Conservation (phyloP, 2,113 vertebrate species). For the Nerophis lumbriciformis region DNA sequence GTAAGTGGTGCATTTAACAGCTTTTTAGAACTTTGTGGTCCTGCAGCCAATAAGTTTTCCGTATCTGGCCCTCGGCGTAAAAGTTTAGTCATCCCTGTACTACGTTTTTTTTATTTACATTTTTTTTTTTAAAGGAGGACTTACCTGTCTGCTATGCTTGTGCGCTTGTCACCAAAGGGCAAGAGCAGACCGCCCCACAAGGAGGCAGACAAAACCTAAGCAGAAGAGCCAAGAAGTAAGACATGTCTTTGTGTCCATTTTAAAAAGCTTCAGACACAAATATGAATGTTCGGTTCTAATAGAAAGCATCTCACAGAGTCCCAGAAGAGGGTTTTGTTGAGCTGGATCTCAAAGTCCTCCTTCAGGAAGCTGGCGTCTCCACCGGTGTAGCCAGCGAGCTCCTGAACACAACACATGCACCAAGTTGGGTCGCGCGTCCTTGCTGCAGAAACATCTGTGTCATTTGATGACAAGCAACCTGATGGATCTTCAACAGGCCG, state of each 20-base stretch:
- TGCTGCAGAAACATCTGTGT: neutral
- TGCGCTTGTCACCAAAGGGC: conserved; percentile 83
- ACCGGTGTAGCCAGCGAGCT: conserved; percentile 90
- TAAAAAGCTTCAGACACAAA: neutral
- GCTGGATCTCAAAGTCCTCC: conserved; percentile 92
- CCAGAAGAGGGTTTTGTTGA: conserved; percentile 82
- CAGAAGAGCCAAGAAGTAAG: neutral
- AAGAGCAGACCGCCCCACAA: conserved; percentile 92
- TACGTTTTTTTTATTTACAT: too few species aligned
- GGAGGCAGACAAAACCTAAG: conserved; percentile 85
- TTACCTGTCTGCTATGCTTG: conserved; percentile 90
- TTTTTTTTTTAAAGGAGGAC: neutral
- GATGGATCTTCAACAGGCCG: conserved; percentile 90
- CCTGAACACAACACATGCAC: conserved; percentile 63
- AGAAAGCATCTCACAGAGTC: conserved; percentile 78
- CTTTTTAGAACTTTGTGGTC: too few species aligned
- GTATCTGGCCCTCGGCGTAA: too few species aligned
- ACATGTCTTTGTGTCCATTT: neutral
- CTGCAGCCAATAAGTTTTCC: too few species aligned
- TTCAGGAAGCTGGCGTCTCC: conserved; percentile 93
- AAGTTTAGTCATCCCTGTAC: too few species aligned
- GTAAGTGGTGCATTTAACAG: too few species aligned
- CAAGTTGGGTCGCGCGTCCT: too few species aligned
- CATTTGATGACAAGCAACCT: conserved; percentile 68
- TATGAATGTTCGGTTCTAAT: neutral